A percentile compares a stretch with the other conserved stretches of the same genome.
Conservation (phyloP, 2,113 vertebrate genomes). For the Ursus arctos region DNA sequence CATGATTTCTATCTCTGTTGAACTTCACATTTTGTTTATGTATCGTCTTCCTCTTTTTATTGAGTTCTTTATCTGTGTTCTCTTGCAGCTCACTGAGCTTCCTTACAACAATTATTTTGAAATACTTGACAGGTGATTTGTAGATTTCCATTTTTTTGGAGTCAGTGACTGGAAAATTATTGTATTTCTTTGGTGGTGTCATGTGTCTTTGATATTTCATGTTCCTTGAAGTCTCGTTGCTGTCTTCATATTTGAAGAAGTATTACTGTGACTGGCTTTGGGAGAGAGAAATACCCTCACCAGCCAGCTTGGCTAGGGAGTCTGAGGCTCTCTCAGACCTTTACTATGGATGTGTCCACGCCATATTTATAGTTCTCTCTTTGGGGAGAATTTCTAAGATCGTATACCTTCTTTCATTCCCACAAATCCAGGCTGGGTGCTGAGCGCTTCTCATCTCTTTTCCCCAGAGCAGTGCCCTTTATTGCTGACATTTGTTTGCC, state of each 20-base stretch:
- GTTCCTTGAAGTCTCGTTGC: not conserved
- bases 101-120: not conserved
- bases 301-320: not conserved
- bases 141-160: not conserved
- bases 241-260: not conserved
- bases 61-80: not conserved
- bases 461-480: not conserved
- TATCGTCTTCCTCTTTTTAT: not conserved
- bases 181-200: not conserved
- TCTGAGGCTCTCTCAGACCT: not conserved
- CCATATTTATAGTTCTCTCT: not conserved
- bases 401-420: not conserved
- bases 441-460: not conserved
- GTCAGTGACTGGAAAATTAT: not conserved
- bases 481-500: not conserved
- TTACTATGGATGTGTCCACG: not conserved
- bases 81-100: not conserved
- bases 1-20: not conserved
- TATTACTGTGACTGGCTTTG: not conserved
- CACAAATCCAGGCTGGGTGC: not conserved
- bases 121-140: constrained; percentile 2
- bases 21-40: not conserved
- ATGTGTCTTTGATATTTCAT: not conserved
- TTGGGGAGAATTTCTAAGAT: not conserved
- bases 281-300: not conserved